Percentiles rank a stretch among this genome's conserved stretches.
phyloP scores from a whole-genome alignment of 2,888 invertebrate genomes.

The Crossocerus cetratus region DNA sequence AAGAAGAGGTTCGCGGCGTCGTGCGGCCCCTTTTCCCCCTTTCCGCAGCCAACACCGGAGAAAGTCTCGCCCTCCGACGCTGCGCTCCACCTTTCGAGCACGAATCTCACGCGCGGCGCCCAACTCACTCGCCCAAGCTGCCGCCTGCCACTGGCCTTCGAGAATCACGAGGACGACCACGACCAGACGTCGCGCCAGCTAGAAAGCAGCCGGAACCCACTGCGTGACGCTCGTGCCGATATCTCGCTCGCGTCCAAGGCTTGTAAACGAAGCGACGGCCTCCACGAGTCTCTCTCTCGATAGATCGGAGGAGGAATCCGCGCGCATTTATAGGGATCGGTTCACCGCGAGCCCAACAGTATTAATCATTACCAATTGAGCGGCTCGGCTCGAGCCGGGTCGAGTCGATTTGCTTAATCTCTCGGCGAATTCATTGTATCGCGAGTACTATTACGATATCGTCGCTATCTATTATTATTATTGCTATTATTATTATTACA shows the following conservation, averaged over 20 bases:
- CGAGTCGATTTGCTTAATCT: constrained; percentile 56
- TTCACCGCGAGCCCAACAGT: constrained; percentile 71
- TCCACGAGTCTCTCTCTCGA: constrained; percentile 5
- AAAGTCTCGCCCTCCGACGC: constrained; percentile 51
- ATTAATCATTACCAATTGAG: constrained; percentile 66
- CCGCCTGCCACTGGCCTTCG: too few species aligned
- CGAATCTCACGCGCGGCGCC: constrained; percentile 11
- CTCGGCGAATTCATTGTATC: constrained; percentile 24
- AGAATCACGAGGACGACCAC: too few species aligned
- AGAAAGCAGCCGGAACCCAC: neutral
- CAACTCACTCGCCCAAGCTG: too few species aligned
- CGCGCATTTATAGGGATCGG: constrained; percentile 51
- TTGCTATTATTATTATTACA: constrained; percentile 42
- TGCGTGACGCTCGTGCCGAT: neutral
- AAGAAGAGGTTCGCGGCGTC: constrained; percentile 52
- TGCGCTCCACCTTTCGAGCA: constrained; percentile 20
- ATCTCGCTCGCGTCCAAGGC: neutral
- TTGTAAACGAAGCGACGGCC: constrained; percentile 7
- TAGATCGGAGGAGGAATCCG: constrained; percentile 10
- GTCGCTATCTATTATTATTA: constrained; percentile 32
- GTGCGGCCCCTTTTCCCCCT: constrained; percentile 53
- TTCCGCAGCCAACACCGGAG: constrained; percentile 19
- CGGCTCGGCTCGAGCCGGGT: neutral
- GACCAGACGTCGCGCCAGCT: too few species aligned
- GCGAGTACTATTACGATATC: constrained; percentile 2